A percentile compares a stretch with the other conserved stretches of the same genome.
Evolutionary conservation across 1,140 invertebrate species (phyloP).

Genomic region (Campoletis sonorensis): DNA sequence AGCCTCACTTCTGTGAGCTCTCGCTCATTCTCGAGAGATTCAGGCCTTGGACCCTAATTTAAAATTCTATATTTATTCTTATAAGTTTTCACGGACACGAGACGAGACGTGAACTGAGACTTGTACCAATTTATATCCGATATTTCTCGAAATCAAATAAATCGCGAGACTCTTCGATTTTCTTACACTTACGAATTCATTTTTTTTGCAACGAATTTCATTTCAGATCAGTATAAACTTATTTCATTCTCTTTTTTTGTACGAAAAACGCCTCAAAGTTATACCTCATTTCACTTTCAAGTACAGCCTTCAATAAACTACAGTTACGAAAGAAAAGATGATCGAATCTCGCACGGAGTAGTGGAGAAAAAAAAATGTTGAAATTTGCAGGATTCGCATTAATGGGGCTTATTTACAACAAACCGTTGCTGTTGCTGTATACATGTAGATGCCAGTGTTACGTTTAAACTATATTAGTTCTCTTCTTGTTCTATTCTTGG

Average conservation of each 20-base stretch:
- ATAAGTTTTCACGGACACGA: slow-evolving; percentile 2
- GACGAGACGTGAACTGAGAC: not conserved
- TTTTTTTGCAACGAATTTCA: no score
- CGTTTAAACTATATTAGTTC: not conserved
- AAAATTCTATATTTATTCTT: slow-evolving; percentile 18
- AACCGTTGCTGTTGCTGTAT: not conserved
- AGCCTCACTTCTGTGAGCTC: not conserved
- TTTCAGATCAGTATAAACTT: no score
- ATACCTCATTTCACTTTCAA: no score
- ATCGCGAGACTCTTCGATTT: not conserved
- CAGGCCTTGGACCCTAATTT: slow-evolving; percentile 7
- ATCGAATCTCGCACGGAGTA: not conserved
- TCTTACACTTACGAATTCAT: no score
- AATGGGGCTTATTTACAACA: not conserved
- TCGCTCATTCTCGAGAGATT: not conserved
- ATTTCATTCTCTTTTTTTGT: no score
- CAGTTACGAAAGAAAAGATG: not conserved
- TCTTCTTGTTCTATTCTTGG: not conserved
- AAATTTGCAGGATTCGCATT: not conserved
- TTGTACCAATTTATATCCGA: not conserved
- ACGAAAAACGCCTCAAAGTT: no score
- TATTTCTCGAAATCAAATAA: not conserved
- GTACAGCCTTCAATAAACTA: no score
- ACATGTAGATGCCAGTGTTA: not conserved
- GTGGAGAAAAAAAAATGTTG: not conserved